Conservation (phyloP, 2,888 invertebrate species). For the Aspidiotus rigidus region DNA sequence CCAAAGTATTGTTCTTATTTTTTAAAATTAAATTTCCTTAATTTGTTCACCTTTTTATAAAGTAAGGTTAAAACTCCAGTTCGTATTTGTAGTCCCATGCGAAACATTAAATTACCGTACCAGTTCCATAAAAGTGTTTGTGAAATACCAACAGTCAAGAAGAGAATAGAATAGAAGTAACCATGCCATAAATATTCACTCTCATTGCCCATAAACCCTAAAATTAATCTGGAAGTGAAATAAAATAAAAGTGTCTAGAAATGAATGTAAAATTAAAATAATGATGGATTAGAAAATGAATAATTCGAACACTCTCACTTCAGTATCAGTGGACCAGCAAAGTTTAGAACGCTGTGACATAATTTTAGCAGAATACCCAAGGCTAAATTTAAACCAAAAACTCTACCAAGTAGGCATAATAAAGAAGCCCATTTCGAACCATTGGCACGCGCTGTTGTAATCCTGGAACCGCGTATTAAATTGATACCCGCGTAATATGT, state of each 20-base stretch:
- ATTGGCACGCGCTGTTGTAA: not conserved
- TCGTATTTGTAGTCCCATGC: conserved; percentile 50
- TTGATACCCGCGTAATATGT: too few species aligned
- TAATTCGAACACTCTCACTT: conserved; percentile 49
- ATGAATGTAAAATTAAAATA: too few species aligned
- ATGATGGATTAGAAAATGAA: too few species aligned
- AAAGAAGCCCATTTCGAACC: conserved; percentile 57
- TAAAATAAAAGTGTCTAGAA: too few species aligned
- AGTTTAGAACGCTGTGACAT: conserved; percentile 71
- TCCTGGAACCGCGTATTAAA: too few species aligned
- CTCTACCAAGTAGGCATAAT: conserved; percentile 69
- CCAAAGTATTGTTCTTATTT: too few species aligned
- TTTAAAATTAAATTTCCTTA: too few species aligned
- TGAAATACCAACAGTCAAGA: conserved; percentile 47
- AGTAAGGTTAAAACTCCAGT: conserved; percentile 49
- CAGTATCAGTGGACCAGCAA: conserved; percentile 80
- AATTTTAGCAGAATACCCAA: conserved; percentile 78
- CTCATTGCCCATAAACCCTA: conserved; percentile 35
- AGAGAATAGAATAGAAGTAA: conserved; percentile 47
- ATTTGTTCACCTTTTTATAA: conserved; percentile 45
- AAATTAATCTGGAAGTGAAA: too few species aligned
- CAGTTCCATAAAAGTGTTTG: conserved; percentile 50
- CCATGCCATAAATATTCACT: conserved; percentile 49
- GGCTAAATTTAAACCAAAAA: conserved; percentile 78
- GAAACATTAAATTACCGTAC: conserved; percentile 49